phyloP scores from a whole-genome alignment of 2,113 vertebrate genomes.

The Centropus unirufus region DNA sequence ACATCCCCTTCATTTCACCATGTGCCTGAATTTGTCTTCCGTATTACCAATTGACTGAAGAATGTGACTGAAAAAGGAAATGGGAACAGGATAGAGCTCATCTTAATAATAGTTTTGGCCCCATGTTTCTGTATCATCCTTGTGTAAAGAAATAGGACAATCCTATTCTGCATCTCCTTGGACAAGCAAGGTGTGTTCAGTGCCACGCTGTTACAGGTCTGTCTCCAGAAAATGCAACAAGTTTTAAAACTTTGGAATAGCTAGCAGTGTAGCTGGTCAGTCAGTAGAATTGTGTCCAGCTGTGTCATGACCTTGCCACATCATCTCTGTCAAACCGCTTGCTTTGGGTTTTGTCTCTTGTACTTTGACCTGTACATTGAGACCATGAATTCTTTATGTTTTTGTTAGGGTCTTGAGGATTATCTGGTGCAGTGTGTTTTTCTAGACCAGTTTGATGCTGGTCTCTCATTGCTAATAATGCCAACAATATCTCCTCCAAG shows the following conservation, averaged over 20 bases:
- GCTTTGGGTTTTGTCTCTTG: not conserved
- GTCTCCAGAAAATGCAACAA: not conserved
- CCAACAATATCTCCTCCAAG: not conserved
- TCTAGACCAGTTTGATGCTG: not conserved
- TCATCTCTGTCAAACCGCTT: not conserved
- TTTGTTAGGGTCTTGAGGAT: not conserved
- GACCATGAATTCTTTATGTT: not conserved
- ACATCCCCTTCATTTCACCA: not conserved
- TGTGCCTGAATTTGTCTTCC: not conserved
- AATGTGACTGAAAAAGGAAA: not conserved
- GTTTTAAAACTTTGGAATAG: not conserved
- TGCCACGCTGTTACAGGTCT: not conserved
- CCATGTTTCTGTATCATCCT: not conserved
- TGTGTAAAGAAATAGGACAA: not conserved
- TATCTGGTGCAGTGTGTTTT: not conserved
- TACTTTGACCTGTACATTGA: not conserved
- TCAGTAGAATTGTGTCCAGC: not conserved
- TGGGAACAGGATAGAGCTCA: not conserved
- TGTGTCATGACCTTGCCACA: not conserved
- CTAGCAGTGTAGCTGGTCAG: accelerated
- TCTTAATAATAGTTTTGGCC: not conserved
- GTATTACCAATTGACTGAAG: not conserved
- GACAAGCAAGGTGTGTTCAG: not conserved
- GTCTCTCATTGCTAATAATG: not conserved
- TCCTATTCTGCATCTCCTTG: not conserved